phyloP scores from a whole-genome alignment of 1,140 invertebrate genomes.

The Conopomorpha cramerella region DNA sequence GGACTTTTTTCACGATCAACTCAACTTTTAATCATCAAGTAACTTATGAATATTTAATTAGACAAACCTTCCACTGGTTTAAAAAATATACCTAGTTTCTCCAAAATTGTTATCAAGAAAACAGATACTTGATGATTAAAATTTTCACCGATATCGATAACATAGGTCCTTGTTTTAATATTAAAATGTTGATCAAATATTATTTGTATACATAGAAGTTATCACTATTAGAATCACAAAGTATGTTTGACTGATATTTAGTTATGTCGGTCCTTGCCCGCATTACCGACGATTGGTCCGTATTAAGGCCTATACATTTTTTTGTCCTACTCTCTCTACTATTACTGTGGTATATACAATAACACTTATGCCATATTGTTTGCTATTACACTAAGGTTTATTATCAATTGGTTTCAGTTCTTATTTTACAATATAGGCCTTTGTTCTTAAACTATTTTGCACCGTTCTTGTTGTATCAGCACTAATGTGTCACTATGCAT shows the following conservation, averaged over 20 bases:
- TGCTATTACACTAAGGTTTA: not conserved
- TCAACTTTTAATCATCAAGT: too few species aligned
- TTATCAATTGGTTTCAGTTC: conserved; percentile 22
- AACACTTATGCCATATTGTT: not conserved
- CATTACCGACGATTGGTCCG: conserved; percentile 34
- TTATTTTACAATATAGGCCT: conserved; percentile 2
- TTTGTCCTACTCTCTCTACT: not conserved
- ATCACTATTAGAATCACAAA: not conserved
- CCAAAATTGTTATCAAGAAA: too few species aligned
- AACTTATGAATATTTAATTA: too few species aligned
- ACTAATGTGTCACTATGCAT: conserved; percentile 5
- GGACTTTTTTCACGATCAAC: too few species aligned
- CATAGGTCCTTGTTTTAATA: not conserved
- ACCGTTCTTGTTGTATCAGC: too few species aligned
- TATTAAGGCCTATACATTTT: conserved; percentile 25
- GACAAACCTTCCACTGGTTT: too few species aligned
- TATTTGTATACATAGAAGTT: not conserved
- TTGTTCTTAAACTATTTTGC: not conserved
- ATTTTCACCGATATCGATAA: conserved; percentile 18
- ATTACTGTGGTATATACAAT: not conserved
- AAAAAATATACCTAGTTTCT: too few species aligned
- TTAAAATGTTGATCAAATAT: not conserved
- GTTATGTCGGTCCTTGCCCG: conserved; percentile 19
- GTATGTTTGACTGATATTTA: not conserved
- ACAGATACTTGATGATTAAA: conserved; percentile 7